phyloP scores from a whole-genome alignment of 2,113 vertebrate species.

The Halcyon malimbica region DNA sequence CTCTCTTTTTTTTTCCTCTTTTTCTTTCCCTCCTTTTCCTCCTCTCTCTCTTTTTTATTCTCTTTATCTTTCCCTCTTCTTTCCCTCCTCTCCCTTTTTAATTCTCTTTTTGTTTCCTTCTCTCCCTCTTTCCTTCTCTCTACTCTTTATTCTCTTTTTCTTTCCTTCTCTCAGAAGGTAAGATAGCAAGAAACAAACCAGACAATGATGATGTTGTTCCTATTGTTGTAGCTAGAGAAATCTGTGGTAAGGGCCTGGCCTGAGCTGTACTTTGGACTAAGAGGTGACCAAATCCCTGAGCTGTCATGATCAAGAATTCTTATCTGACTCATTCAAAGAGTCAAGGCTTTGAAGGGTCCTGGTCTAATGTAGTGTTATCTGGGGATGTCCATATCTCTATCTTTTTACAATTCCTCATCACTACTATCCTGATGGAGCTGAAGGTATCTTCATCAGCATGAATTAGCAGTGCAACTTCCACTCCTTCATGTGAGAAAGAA shows the following conservation, averaged over 20 bases:
- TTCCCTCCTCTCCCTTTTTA: neutral
- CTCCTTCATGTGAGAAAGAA: neutral
- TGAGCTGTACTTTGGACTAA: neutral
- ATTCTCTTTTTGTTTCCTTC: neutral
- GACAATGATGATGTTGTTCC: too few relatives aligned
- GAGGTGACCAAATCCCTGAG: neutral
- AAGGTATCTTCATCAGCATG: neutral
- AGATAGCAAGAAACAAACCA: neutral
- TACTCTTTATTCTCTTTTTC: neutral
- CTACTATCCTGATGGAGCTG: neutral
- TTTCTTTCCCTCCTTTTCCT: neutral
- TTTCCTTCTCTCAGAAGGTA: neutral
- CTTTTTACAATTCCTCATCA: neutral
- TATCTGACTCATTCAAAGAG: neutral
- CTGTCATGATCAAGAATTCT: neutral
- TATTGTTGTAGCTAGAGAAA: neutral
- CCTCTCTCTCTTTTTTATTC: neutral
- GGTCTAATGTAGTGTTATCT: neutral
- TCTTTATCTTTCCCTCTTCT: too few relatives aligned
- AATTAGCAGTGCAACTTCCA: neutral
- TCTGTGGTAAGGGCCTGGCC: neutral
- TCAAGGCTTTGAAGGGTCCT: neutral
- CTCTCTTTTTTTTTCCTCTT: neutral
- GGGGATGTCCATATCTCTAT: neutral
- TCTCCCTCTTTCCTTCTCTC: neutral